A percentile compares a stretch with the other conserved stretches of the same genome.
Conservation (phyloP, 2,113 vertebrate species). For the Recurvirostra avosetta region DNA sequence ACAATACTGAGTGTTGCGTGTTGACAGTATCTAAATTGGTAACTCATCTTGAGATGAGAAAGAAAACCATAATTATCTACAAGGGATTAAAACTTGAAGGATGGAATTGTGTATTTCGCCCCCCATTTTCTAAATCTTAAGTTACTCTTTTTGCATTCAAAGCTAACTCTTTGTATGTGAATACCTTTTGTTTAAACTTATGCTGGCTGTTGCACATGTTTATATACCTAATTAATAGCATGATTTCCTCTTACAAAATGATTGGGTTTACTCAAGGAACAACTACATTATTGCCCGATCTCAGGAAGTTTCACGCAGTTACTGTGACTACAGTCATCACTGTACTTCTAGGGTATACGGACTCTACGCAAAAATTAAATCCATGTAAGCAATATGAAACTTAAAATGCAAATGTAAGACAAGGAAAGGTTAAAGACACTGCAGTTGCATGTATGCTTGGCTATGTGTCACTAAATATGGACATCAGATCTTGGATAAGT, state of each 20-base stretch:
- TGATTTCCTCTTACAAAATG: not conserved
- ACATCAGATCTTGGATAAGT: not conserved
- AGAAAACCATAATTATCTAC: not conserved
- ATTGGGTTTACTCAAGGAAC: not conserved
- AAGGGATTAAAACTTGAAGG: not conserved
- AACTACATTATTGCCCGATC: not conserved
- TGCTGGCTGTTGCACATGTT: not conserved
- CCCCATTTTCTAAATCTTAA: not conserved
- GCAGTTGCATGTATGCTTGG: not conserved
- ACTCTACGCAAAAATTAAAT: not conserved
- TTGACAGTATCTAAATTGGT: not conserved
- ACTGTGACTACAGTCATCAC: not conserved
- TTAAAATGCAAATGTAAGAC: not conserved
- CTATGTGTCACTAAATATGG: not conserved
- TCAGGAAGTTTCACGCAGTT: slow-evolving; percentile 13
- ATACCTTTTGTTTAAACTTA: not conserved
- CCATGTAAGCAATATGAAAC: not conserved
- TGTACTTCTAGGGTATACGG: not conserved
- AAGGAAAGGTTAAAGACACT: not conserved
- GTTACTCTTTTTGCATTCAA: not conserved
- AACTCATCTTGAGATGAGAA: not conserved
- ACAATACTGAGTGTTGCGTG: not conserved
- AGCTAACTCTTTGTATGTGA: not conserved
- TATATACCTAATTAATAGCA: not conserved
- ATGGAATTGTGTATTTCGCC: not conserved